These are phyloP conservation scores for Magallana nippona DNA, from an alignment of 2,888 invertebrate species.

Conservation along the genomic window DNA sequence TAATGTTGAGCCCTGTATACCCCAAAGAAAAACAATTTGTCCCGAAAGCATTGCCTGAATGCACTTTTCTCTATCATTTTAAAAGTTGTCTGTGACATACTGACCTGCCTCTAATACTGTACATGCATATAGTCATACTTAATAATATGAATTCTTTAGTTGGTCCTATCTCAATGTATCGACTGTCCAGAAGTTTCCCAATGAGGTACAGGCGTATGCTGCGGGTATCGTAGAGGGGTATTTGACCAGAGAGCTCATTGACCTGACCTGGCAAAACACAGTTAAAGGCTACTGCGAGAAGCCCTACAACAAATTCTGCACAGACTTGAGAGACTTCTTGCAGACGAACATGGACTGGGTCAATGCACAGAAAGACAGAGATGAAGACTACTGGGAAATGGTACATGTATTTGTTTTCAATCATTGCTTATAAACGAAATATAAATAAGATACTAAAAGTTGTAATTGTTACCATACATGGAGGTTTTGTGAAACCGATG, in stretches of 20 bases:
- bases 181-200: conserved; percentile 87
- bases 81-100: too few relatives aligned
- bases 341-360: conserved; percentile 85
- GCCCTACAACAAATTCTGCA: conserved; percentile 82
- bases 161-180: conserved; percentile 91
- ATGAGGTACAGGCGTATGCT: conserved; percentile 90
- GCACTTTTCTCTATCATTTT: too few relatives aligned
- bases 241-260: conserved; percentile 87
- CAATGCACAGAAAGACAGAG: conserved; percentile 81
- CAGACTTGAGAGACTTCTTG: conserved; percentile 85
- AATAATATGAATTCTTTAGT: conserved; percentile 80
- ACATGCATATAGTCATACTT: too few relatives aligned
- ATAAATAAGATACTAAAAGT: too few relatives aligned
- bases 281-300: conserved; percentile 83
- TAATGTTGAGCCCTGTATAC: too few relatives aligned
- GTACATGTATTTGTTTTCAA: conserved; percentile 80
- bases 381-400: conserved; percentile 92
- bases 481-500: too few relatives aligned
- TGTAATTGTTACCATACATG: too few relatives aligned
- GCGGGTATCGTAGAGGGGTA: conserved; percentile 92
- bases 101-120: too few relatives aligned
- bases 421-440: too few relatives aligned
- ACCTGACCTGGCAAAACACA: conserved; percentile 89
- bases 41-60: too few relatives aligned
- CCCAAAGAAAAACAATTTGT: too few relatives aligned